Evolutionary conservation across 2,113 vertebrate species (phyloP), one percentile per base, ranked within the genome.

Genomic region (Phyllopteryx taeniolatus): DNA sequence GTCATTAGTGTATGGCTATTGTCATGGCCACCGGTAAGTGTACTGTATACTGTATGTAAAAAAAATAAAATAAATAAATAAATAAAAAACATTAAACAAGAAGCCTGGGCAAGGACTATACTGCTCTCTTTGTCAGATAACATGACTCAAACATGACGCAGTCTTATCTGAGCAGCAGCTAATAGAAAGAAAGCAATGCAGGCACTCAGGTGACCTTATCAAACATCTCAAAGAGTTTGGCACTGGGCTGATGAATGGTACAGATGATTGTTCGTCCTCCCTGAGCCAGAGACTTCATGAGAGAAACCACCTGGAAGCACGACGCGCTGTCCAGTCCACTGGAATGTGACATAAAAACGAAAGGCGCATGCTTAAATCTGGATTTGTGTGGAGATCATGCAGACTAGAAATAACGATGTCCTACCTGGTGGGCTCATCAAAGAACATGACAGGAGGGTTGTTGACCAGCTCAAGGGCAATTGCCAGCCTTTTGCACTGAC

Each of bases 221-320:
- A n/a, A 99, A 99, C 96, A 97, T 96, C 91, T 99, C 97, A 61
- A 99, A 99, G 83, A 99, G 96, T 92, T 97, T 98, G 86, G 96
- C 98, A 57, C 98, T 99, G 86, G 98, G 98, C 92, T 99, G 98
- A 90, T 99, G 97, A 90, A 99, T 98, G 87, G 98, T 99, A 87
- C 98, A 99, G 91, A 99, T 99, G 89, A 99, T 95, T 62, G 98
- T 99, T 68, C 98, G 93, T 49, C 98, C 98, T 0, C 98, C 98
- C 79, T 93, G 96, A 68, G 98, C 98, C 91, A 99, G 89, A 64
- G 96, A 98, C 75, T 93, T 94, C 94, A 99, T 94, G 78, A 99
- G 92, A 63, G 98, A 99, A 54, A 98, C 96, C 71, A 99, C 97
- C 91, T 99, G 98, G 93, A 95, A 98, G 91, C 96, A 98, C 73